Conservation (phyloP, 2,888 invertebrate genomes). For the Oasisia sp. region DNA sequence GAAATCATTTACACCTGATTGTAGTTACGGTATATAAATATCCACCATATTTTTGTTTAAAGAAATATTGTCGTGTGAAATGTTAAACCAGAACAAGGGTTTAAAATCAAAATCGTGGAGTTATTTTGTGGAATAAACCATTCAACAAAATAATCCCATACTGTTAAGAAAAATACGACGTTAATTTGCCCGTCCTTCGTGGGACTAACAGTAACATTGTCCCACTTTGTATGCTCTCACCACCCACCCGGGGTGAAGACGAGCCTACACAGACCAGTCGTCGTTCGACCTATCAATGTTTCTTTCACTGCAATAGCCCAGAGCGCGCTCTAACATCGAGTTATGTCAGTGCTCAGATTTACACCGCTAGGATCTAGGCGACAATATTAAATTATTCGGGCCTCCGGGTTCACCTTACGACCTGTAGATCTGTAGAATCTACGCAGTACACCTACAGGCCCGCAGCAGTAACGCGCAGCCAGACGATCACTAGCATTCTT, state of each 20-base stretch:
- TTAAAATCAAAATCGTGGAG: background rate
- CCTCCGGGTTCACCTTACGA: background rate
- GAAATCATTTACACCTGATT: background rate
- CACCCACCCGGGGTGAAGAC: background rate
- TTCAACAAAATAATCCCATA: too few relatives aligned
- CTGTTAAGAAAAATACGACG: background rate
- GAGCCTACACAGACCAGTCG: background rate
- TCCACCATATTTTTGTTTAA: background rate
- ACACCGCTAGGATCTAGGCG: background rate
- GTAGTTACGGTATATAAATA: background rate
- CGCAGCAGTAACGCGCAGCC: background rate
- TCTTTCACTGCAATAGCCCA: background rate
- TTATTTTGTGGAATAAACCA: background rate
- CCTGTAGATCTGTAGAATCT: background rate
- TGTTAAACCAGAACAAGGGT: too few relatives aligned
- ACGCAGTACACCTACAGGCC: background rate
- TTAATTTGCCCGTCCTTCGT: background rate
- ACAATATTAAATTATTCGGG: constrained; percentile 3
- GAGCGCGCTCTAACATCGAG: background rate
- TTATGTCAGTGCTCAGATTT: background rate
- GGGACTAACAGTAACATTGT: background rate
- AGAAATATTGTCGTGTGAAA: background rate
- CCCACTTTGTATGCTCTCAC: background rate
- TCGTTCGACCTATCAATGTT: background rate
- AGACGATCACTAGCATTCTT: background rate